phyloP scores from a whole-genome alignment of 2,888 invertebrate species.

The Hyalella azteca region DNA sequence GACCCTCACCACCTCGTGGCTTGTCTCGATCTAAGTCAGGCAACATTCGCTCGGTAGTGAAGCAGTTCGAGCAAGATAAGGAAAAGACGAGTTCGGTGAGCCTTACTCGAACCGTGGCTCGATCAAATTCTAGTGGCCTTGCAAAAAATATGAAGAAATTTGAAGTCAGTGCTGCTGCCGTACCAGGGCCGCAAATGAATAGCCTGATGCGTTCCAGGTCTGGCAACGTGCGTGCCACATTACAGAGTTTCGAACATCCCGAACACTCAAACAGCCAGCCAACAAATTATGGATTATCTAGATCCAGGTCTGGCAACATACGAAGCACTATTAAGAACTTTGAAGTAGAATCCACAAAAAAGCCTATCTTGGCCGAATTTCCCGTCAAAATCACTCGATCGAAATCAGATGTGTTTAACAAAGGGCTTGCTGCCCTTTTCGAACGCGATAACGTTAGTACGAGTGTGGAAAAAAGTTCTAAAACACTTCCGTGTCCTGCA shows the following conservation, averaged over 20 bases:
- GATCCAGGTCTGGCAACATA: conserved; percentile 23
- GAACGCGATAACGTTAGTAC: neutral
- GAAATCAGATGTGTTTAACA: conserved; percentile 36
- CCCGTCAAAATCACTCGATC: neutral
- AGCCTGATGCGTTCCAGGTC: neutral
- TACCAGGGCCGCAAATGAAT: neutral
- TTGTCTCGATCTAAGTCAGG: conserved; percentile 5
- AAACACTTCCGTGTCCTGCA: conserved; percentile 33
- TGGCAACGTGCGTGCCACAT: neutral
- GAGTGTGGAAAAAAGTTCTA: neutral
- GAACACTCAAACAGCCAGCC: neutral
- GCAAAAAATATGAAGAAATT: neutral
- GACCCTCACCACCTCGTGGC: neutral
- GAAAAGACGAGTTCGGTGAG: neutral
- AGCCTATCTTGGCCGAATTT: neutral
- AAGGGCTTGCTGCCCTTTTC: conserved; percentile 23
- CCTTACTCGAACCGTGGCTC: neutral
- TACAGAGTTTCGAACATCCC: neutral
- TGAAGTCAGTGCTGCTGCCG: neutral
- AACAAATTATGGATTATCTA: neutral
- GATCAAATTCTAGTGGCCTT: neutral
- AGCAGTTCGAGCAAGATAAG: conserved; percentile 11
- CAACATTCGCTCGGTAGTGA: neutral
- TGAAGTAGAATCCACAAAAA: neutral
- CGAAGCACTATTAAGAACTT: conserved; percentile 5